Conservation (phyloP, 2,888 invertebrate genomes). For the Pandemis corylana region DNA sequence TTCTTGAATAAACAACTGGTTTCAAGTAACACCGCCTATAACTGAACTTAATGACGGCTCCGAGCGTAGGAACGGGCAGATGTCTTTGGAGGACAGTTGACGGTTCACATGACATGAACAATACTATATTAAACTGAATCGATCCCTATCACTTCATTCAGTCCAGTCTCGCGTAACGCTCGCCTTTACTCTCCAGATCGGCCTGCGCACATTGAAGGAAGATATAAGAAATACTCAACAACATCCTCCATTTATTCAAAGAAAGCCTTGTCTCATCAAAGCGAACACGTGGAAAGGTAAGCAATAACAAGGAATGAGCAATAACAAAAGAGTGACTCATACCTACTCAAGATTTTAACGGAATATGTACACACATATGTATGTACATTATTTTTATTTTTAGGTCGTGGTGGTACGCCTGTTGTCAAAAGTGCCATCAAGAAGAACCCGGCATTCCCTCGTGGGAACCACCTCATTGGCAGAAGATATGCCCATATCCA, state of each 20-base stretch:
- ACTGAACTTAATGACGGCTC: slow-evolving; percentile 36
- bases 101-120: slow-evolving; percentile 47
- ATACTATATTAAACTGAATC: slow-evolving; percentile 51
- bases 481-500: slow-evolving; percentile 92
- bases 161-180: slow-evolving; percentile 53
- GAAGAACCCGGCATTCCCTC: slow-evolving; percentile 89
- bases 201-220: slow-evolving; percentile 79
- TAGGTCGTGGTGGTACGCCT: slow-evolving; percentile 93
- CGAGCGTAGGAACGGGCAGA: slow-evolving; percentile 39
- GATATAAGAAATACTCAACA: slow-evolving; percentile 81
- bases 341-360: background rate
- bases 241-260: slow-evolving; percentile 81
- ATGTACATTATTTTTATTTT: slow-evolving; percentile 48
- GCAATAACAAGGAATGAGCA: slow-evolving; percentile 12
- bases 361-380: background rate
- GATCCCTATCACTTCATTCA: slow-evolving; percentile 54
- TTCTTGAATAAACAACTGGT: slow-evolving; percentile 37
- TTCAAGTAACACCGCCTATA: slow-evolving; percentile 24
- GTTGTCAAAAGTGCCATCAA: slow-evolving; percentile 91
- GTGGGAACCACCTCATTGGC: slow-evolving; percentile 94
- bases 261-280: slow-evolving; percentile 78
- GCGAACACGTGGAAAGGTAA: slow-evolving; percentile 81
- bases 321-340: slow-evolving; percentile 12
- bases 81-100: slow-evolving; percentile 46
- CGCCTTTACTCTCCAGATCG: slow-evolving; percentile 69